Evolutionary conservation across 1,140 invertebrate species (phyloP), one percentile per base, ranked within the genome.

Genomic region (Drosophila pectinifera): DNA sequence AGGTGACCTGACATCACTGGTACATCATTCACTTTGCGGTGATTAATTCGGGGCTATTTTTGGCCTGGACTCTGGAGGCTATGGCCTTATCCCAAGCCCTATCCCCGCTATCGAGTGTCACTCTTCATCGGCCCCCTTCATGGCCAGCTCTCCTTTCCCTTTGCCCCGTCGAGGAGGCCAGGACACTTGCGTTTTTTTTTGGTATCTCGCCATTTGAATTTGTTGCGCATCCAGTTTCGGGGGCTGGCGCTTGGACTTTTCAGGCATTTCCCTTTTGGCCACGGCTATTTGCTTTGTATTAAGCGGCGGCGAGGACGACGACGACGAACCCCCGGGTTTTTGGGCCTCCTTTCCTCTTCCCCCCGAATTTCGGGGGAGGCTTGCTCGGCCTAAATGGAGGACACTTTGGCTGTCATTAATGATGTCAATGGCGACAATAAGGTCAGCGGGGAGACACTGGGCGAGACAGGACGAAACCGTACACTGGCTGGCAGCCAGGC

Each of bases 371-470:
- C 62, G 51, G 28, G 26, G 48, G 14, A 34, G 5, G 58, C 49
- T 58, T 59, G 28, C 58, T 53, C 43, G 41, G 76, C 65, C 75
- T 68, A 76, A 86, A 86, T 88, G 83, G 83, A 88, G 83, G 62
- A 88, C 72, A 80, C 83, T 86, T 83, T 57, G 78, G 79, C 79
- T 81, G 80, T 82, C 83, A 88, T 86, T 86, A 86, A 88, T 79
- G 83, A 88, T 86, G 83, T 83, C 83, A 86, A 86, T 86, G 83
- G 46, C 62, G 57, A 54, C 67, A 61, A 70, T 28, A 70, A 36
- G 54, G 62, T 65, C 56, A 51, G 54, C 7, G 36, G 18, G 5
- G 14, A 5, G 22, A 11, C 45, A 22, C 26, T 28, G 5, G 42
- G 36, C 45, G 43, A 22, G 24, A 22, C 24, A 5, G 20, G 8